These are phyloP conservation scores for Drosophila buzzatii DNA, from an alignment of 2,888 invertebrate species.

Conservation along the genomic window DNA sequence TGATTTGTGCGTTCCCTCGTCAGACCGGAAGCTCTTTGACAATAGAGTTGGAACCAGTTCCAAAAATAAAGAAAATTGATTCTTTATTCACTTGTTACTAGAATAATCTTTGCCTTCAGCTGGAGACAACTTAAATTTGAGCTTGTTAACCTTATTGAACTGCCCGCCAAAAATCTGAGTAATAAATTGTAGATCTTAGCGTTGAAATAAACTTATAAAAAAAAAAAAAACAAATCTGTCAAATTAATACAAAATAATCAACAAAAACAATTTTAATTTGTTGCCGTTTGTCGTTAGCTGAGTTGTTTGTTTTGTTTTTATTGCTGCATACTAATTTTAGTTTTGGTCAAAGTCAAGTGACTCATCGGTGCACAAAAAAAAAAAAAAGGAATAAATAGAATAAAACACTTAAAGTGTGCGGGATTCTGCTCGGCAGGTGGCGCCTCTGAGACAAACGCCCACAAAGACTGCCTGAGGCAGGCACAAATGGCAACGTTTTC, in stretches of 20 bases:
- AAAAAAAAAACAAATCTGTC: constrained; percentile 28
- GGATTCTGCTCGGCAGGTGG: constrained; percentile 61
- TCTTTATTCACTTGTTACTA: constrained; percentile 6
- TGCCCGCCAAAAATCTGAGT: constrained; percentile 29
- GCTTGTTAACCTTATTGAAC: constrained; percentile 45
- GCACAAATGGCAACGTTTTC: constrained; percentile 70
- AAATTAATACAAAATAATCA: constrained; percentile 55
- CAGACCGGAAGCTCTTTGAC: constrained; percentile 40
- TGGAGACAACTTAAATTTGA: constrained; percentile 23
- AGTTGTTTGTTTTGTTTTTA: constrained; percentile 29
- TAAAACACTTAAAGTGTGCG: constrained; percentile 30
- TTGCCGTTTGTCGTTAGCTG: constrained; percentile 38
- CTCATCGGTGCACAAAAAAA: constrained; percentile 43
- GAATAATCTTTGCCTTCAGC: constrained; percentile 14
- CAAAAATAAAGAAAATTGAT: not conserved
- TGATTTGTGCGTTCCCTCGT: constrained; percentile 11
- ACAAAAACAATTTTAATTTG: constrained; percentile 63
- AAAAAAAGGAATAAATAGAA: not conserved
- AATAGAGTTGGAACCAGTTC: constrained; percentile 46
- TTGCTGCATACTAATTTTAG: constrained; percentile 72
- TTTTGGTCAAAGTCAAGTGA: constrained; percentile 80
- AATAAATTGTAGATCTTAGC: constrained; percentile 28
- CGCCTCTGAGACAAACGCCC: constrained; percentile 62
- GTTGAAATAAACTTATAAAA: constrained; percentile 4
- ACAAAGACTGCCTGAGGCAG: constrained; percentile 26